These are phyloP conservation scores for Lasioglossum zephyrum DNA, from an alignment of 2,888 invertebrate species.

Conservation along the genomic window DNA sequence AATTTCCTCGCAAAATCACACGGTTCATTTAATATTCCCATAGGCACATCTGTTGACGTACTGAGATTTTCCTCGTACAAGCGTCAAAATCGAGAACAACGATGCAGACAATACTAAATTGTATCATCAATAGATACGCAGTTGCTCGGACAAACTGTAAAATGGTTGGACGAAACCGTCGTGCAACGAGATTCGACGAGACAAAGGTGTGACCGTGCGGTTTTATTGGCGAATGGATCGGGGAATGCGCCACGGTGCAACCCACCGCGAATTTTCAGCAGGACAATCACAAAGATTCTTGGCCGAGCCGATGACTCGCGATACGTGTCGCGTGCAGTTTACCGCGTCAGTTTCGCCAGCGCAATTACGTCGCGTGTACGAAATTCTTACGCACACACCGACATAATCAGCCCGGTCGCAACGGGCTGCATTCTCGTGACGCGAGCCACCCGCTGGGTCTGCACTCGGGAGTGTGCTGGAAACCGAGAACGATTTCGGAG, in stretches of 20 bases:
- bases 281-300: slow-evolving; percentile 18
- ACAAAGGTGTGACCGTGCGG: neutral
- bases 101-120: too few species aligned
- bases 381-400: slow-evolving; percentile 76
- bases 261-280: neutral
- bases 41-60: too few species aligned
- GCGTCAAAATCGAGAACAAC: too few species aligned
- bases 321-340: slow-evolving; percentile 15
- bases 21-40: neutral
- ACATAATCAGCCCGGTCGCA: slow-evolving; percentile 76
- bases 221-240: neutral
- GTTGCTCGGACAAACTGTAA: neutral
- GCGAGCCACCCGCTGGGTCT: slow-evolving; percentile 69
- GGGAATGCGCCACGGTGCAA: neutral
- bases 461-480: slow-evolving; percentile 53
- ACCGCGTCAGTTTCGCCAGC: slow-evolving; percentile 54
- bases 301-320: slow-evolving; percentile 23
- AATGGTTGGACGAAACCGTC: neutral
- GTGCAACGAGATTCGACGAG: neutral
- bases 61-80: too few species aligned
- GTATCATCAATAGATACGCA: neutral
- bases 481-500: slow-evolving; percentile 61
- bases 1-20: too few species aligned
- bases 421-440: slow-evolving; percentile 71
- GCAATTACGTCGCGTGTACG: slow-evolving; percentile 74